phyloP scores from a whole-genome alignment of 1,140 invertebrate genomes.

The Leucophenga varia region DNA sequence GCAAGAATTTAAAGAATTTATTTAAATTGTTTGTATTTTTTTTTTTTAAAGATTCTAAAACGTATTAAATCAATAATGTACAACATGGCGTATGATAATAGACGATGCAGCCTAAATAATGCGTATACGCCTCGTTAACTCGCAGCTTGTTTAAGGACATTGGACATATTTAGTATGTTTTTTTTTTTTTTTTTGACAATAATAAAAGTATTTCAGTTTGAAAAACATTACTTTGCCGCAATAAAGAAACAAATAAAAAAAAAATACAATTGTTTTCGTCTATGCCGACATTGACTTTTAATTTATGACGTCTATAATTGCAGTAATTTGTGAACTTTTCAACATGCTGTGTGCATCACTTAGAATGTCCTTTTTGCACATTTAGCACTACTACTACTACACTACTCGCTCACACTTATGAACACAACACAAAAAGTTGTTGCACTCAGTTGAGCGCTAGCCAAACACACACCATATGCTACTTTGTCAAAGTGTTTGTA shows the following conservation, averaged over 20 bases:
- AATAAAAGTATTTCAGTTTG: slow-evolving; percentile 31
- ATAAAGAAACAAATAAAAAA: slow-evolving; percentile 13
- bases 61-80: background rate
- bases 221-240: no score
- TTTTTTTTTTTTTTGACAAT: slow-evolving; percentile 24
- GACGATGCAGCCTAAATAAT: slow-evolving; percentile 7
- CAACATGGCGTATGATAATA: slow-evolving; percentile 1
- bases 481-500: slow-evolving; percentile 1
- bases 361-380: no score
- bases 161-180: no score
- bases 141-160: no score
- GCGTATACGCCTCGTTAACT: no score
- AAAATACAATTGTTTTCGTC: slow-evolving; percentile 12
- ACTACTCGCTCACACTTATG: no score
- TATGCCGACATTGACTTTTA: slow-evolving; percentile 33
- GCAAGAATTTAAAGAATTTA: slow-evolving; percentile 7
- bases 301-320: slow-evolving; percentile 52
- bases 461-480: background rate
- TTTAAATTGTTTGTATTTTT: slow-evolving; percentile 11
- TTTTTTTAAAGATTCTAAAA: slow-evolving; percentile 2
- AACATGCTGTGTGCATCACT: no score
- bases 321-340: no score
- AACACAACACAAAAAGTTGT: background rate
- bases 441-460: background rate
- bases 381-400: background rate